These are phyloP conservation scores for Zaprionus africanus DNA, from an alignment of 1,140 invertebrate genomes.

Conservation along the genomic window DNA sequence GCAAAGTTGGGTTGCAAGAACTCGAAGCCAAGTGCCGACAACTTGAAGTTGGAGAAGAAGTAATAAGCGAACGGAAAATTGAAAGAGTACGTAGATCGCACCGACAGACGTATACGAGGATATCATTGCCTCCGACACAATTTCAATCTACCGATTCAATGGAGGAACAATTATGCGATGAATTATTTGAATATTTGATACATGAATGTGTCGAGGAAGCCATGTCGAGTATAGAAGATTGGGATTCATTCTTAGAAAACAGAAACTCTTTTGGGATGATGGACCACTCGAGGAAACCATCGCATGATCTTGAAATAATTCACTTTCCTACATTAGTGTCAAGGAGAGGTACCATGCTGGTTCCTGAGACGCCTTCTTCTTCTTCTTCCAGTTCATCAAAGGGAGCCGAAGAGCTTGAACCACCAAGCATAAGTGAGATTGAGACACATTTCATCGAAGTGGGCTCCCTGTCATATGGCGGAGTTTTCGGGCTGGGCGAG, in stretches of 20 bases:
- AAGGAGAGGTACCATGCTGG: no score
- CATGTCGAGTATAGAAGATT: background rate
- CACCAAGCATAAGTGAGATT: background rate
- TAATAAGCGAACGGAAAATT: background rate
- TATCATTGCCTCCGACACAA: background rate
- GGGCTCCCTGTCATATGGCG: conserved; percentile 74
- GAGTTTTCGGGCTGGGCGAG: conserved; percentile 85
- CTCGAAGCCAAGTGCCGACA: conserved; percentile 22
- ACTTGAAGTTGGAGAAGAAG: background rate
- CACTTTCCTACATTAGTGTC: no score
- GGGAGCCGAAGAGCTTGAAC: accelerated
- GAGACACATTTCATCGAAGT: conserved; percentile 79
- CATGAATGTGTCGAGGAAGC: background rate
- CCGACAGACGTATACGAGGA: no score
- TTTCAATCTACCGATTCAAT: background rate
- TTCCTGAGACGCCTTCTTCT: background rate
- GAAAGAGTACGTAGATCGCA: background rate
- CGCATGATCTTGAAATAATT: no score
- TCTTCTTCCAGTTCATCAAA: background rate
- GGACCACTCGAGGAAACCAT: no score
- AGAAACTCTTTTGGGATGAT: no score
- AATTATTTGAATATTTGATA: background rate
- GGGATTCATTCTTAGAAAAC: background rate
- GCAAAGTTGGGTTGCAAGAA: conserved; percentile 55
- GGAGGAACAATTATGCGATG: background rate